phyloP scores from a whole-genome alignment of 2,113 vertebrate species.

The Cyprinodon variegatus region DNA sequence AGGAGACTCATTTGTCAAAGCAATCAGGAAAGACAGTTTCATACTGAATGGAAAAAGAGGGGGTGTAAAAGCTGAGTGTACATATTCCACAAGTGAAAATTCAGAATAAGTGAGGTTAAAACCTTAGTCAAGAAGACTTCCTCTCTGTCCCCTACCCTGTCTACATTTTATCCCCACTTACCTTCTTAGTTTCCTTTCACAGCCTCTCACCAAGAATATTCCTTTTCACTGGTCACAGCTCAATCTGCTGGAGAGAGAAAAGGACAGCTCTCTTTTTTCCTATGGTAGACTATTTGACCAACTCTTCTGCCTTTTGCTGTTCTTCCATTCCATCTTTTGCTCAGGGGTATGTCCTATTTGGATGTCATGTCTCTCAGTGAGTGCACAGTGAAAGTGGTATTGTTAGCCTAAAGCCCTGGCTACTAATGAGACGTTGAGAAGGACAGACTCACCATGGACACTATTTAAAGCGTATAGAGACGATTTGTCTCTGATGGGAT shows the following conservation, averaged over 20 bases:
- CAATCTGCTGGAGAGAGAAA: slow-evolving; percentile 18
- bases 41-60: slow-evolving; percentile 23
- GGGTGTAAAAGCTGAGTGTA: not conserved
- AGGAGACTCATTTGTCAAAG: slow-evolving; percentile 46
- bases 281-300: not conserved
- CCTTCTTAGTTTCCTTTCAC: slow-evolving; percentile 9
- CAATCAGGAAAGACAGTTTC: slow-evolving; percentile 50
- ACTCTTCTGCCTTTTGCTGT: not conserved
- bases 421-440: slow-evolving; percentile 71
- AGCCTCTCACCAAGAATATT: slow-evolving; percentile 15
- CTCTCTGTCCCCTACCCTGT: not conserved
- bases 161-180: slow-evolving; percentile 2
- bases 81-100: not conserved
- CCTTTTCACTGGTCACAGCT: slow-evolving; percentile 26
- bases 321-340: slow-evolving; percentile 24
- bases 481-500: slow-evolving; percentile 60
- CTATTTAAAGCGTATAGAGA: slow-evolving; percentile 50
- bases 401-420: slow-evolving; percentile 53
- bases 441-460: slow-evolving; percentile 42
- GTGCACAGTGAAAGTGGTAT: slow-evolving; percentile 44
- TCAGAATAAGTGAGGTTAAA: not conserved
- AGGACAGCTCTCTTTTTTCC: slow-evolving; percentile 38
- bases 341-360: slow-evolving; percentile 47
- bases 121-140: not conserved
- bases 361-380: slow-evolving; percentile 49